A percentile compares a stretch with the other conserved stretches of the same genome.
Conservation (phyloP, 2,113 vertebrate genomes). For the Asarcornis scutulata region DNA sequence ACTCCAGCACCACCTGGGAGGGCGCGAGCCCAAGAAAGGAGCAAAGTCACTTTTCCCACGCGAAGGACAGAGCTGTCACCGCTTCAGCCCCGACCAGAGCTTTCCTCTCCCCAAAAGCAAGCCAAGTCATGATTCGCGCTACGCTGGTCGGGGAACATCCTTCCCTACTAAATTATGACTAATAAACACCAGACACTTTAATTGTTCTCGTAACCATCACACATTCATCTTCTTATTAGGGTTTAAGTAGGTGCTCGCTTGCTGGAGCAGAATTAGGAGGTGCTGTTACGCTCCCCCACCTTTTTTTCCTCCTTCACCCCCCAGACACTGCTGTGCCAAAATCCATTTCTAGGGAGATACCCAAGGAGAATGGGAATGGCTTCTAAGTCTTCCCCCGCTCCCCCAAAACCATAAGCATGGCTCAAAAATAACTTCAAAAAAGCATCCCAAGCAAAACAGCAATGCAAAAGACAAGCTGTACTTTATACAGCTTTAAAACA, state of each 20-base stretch:
- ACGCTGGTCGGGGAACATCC: background rate
- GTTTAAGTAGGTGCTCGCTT: background rate
- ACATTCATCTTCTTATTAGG: background rate
- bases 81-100: background rate
- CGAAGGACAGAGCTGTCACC: background rate
- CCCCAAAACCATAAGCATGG: background rate
- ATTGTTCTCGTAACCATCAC: background rate
- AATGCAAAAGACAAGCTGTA: background rate
- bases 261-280: background rate
- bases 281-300: background rate
- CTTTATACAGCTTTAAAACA: background rate
- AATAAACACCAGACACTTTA: slow-evolving; percentile 8
- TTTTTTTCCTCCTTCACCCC: background rate
- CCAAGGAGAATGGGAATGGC: background rate
- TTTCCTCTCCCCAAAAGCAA: background rate
- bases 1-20: slow-evolving; percentile 94
- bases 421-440: background rate
- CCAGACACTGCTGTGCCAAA: background rate
- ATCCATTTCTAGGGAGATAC: background rate
- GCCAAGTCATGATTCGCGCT: background rate
- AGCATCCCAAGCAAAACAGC: background rate
- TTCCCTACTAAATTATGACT: background rate
- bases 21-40: slow-evolving; percentile 43
- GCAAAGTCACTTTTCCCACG: slow-evolving; percentile 52
- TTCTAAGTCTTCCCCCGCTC: background rate